Base-by-base conservation (phyloP, 2,113 vertebrate genomes). In the Plecotus auritus region DNA sequence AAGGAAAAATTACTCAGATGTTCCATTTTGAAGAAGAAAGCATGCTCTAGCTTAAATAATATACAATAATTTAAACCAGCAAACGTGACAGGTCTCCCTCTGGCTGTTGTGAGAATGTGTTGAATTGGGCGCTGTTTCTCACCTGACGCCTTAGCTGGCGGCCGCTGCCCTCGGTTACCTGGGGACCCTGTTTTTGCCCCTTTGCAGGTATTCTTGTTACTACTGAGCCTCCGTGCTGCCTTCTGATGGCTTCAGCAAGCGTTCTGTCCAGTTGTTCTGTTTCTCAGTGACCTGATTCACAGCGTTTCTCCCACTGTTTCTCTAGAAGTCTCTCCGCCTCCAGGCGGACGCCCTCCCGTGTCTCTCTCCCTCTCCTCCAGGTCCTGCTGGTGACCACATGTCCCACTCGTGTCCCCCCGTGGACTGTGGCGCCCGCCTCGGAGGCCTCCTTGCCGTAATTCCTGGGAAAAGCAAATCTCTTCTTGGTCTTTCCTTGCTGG, bases 211-310 rank as follows among this genome's bases (percentile, higher is more conserved):
- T 91, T 90, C 87, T 59, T 72, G 28, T 67, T 59, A 59, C 85
- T 59, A 1, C 83, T 40, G 32, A 80, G 45, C n/a, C 54, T 83
- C 42, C 80, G 49, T 70, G 47, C 74, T 84, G n/a, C 86, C 85
- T 86, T 74, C 64, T 40, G 76, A 54, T 54, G 89, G 87, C 88
- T 90, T 90, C 70, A 42, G 88, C 56, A 88, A 66, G 91, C 93
- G 92, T 92, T 76, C 17, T 7, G 16, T 77, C 87, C 84, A n/a
- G 74, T 69, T 47, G 42, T 74, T 89, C 47, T 47, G 69, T 89
- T 93, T 92, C 80, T 93, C 84, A 96, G 70, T 92, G 81, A 88
- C 74, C 69, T 95, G 88, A 93, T 86, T 94, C 92, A 84, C 59
- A 81, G 16, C 9, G 18, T 37, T 28, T 87, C 77, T 59, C 12